Conservation (phyloP, 2,113 vertebrate genomes). For the Poeciliopsis prolifica region DNA sequence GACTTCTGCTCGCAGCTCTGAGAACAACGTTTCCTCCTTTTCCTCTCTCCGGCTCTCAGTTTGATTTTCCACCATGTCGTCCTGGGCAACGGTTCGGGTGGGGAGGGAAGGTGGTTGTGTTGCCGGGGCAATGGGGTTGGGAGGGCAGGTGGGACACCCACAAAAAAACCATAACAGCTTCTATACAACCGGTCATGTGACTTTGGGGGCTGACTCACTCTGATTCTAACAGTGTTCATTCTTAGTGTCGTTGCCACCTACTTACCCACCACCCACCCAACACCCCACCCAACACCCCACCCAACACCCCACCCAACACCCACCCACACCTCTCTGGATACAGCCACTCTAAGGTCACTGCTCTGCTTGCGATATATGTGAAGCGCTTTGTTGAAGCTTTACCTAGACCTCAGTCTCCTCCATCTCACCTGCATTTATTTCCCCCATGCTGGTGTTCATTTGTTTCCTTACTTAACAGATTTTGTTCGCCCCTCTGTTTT, state of each 20-base stretch:
- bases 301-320: background rate
- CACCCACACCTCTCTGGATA: slow-evolving; percentile 36
- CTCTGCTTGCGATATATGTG: slow-evolving; percentile 45
- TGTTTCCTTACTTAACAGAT: slow-evolving; percentile 25
- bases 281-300: background rate
- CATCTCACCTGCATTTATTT: slow-evolving; percentile 25
- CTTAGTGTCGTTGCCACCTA: slow-evolving; percentile 29
- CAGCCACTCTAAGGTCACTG: slow-evolving; percentile 43
- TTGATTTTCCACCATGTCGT: slow-evolving; percentile 13
- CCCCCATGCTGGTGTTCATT: slow-evolving; percentile 61
- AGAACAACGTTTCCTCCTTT: slow-evolving; percentile 52
- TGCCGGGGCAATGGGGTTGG: background rate
- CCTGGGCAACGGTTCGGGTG: slow-evolving; percentile 12
- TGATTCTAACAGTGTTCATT: slow-evolving; percentile 69
- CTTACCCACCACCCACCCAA: background rate
- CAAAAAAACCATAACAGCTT: slow-evolving; percentile 26
- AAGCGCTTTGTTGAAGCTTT: slow-evolving; percentile 55
- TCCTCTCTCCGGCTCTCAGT: slow-evolving; percentile 29
- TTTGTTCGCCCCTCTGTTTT: slow-evolving; percentile 28
- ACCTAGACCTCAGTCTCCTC: slow-evolving; percentile 18
- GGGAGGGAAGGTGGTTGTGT: no score
- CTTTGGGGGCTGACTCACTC: slow-evolving; percentile 61
- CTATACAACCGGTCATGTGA: slow-evolving; percentile 54
- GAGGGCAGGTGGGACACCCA: background rate
- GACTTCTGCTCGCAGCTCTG: slow-evolving; percentile 44